phyloP scores from a whole-genome alignment of 2,888 invertebrate genomes.

The Limenitis camilla region DNA sequence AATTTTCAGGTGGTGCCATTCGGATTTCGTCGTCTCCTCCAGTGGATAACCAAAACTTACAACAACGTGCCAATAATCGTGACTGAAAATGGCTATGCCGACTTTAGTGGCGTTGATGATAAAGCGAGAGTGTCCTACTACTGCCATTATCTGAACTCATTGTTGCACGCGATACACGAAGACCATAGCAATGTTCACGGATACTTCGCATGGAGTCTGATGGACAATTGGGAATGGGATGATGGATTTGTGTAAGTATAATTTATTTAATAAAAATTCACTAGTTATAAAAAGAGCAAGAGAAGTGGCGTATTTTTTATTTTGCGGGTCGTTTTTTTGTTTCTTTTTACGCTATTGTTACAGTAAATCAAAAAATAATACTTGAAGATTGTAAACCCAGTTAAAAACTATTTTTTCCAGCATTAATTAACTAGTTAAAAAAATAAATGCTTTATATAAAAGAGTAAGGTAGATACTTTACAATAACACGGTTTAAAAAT shows the following conservation, averaged over 20 bases:
- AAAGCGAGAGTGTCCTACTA: slow-evolving; percentile 74
- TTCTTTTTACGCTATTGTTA: too few species aligned
- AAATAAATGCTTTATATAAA: too few species aligned
- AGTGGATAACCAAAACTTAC: slow-evolving; percentile 71
- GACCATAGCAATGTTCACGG: slow-evolving; percentile 79
- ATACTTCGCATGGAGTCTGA: slow-evolving; percentile 86
- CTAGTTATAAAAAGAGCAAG: not conserved
- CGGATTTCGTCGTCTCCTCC: slow-evolving; percentile 72
- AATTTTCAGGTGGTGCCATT: slow-evolving; percentile 69
- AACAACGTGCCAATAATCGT: slow-evolving; percentile 70
- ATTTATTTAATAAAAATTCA: not conserved
- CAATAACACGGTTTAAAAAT: too few species aligned
- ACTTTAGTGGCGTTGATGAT: slow-evolving; percentile 68
- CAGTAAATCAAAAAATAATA: too few species aligned
- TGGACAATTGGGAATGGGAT: slow-evolving; percentile 91
- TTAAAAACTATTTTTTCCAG: too few species aligned
- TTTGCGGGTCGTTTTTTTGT: too few species aligned
- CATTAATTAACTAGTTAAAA: too few species aligned
- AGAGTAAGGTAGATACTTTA: too few species aligned
- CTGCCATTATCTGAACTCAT: slow-evolving; percentile 65
- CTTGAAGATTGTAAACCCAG: too few species aligned
- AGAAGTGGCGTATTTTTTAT: too few species aligned
- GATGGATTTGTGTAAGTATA: slow-evolving; percentile 81
- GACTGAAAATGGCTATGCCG: slow-evolving; percentile 74
- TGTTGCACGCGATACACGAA: slow-evolving; percentile 68